Base-by-base conservation (phyloP, 1,140 invertebrate genomes). In the Plodia interpunctella region DNA sequence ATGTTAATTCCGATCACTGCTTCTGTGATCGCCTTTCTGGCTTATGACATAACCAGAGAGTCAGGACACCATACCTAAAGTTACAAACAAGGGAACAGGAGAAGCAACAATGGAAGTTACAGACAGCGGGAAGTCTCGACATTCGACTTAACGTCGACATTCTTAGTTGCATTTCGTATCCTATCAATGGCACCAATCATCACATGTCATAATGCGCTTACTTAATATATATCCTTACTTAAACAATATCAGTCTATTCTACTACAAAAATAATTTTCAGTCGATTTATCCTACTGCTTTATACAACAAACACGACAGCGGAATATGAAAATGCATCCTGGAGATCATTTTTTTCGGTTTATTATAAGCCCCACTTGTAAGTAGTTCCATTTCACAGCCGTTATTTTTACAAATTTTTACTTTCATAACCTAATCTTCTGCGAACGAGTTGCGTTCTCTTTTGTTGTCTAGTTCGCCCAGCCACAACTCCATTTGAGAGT, bases 401-500 rank as follows among this genome's bases (percentile, higher is more conserved):
- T 82, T 65, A 70, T 70, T 69, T n/a, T 63, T 67, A 53, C 51
- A 25, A 53, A 53, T 57, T 3, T 10, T 35, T 60, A 49, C 57
- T 59, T 65, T 69, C 56, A 35, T 50, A 53, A n/a, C 38, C 51
- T 25, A 53, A 53, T 11, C 25, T 21, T n/a, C 4, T 55, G 6
- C 50, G 20, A 54, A 59, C 57, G 52, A 38, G 57, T 55, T 19
- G 61, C 51, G 25, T 30, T 49, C 50, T 13, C 20, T 21, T 5
- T 8, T 20, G 13, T 20, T 11, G 6, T 21, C 25, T 74, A 78
- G 66, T 75, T 74, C 13, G 78, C 79, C 89, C 90, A 87, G 21
- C 91, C 91, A 72, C 91, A 91, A 66, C 93, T 94, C 91, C 94
- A 95, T 68, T 95, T 94, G 61, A 96, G 92, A 35, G 93, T 94